Percentiles rank a stretch among this genome's conserved stretches.
Evolutionary conservation across 2,113 vertebrate genomes (phyloP).

Genomic region (Uria aalge): DNA sequence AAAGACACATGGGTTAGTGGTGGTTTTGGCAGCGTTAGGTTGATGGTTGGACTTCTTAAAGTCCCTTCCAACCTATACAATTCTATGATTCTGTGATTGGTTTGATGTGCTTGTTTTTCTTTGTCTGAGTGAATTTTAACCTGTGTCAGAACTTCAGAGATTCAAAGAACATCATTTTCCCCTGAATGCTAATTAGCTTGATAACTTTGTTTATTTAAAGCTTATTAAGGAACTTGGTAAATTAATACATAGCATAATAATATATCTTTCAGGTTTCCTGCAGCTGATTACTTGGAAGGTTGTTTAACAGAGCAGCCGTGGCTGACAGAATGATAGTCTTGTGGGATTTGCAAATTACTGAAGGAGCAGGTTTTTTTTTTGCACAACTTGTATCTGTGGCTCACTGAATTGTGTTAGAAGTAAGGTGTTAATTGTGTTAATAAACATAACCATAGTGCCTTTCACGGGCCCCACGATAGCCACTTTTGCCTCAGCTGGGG

Average conservation of each 20-base stretch:
- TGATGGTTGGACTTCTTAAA: background rate
- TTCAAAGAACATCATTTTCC: background rate
- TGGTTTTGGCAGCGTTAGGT: background rate
- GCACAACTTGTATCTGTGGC: conserved; percentile 8
- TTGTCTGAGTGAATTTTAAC: background rate
- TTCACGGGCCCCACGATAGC: background rate
- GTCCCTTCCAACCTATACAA: background rate
- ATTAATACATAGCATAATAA: background rate
- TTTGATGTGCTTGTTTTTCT: background rate
- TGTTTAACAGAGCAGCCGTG: background rate
- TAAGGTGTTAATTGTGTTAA: conserved; percentile 41
- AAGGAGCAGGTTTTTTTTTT: conserved; percentile 11
- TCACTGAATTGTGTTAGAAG: conserved; percentile 31
- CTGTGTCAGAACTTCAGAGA: background rate
- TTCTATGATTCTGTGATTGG: background rate
- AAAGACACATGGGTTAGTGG: background rate
- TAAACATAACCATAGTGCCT: background rate
- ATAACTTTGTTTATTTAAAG: conserved; percentile 43
- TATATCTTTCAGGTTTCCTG: background rate
- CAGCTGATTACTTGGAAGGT: background rate
- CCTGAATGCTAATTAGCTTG: background rate
- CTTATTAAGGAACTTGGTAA: conserved; percentile 15
- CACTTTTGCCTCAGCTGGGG: background rate
- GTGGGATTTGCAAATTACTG: conserved; percentile 19
- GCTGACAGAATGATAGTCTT: background rate